These are phyloP conservation scores for Saturnia pavonia DNA, from an alignment of 2,888 invertebrate genomes.

Conservation along the genomic window DNA sequence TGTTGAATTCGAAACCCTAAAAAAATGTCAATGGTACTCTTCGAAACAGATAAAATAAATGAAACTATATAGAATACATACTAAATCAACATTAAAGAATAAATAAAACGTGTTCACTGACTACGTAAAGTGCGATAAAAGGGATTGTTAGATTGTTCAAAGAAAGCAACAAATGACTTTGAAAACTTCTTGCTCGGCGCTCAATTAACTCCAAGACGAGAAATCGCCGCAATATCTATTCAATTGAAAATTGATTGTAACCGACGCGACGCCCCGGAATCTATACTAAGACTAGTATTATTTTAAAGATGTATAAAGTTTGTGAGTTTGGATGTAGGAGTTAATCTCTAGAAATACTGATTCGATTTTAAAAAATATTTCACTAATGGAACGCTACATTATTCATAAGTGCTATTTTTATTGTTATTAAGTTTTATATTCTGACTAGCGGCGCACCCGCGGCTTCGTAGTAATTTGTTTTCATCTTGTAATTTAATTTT, in stretches of 20 bases:
- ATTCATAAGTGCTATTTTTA: no score
- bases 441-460: no score
- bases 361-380: no score
- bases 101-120: neutral
- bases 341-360: no score
- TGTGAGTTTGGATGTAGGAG: no score
- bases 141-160: conserved; percentile 3
- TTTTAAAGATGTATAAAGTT: no score
- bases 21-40: neutral
- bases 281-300: no score
- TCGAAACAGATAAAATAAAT: neutral
- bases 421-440: no score
- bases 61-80: neutral
- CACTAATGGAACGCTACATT: no score
- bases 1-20: no score
- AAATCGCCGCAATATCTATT: conserved; percentile 27
- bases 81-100: neutral
- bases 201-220: conserved; percentile 11
- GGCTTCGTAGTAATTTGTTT: no score
- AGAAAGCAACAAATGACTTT: conserved; percentile 7
- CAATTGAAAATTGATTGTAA: conserved; percentile 53
- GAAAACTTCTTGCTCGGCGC: conserved; percentile 2
- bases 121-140: neutral
- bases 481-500: no score
- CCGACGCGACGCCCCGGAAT: conserved; percentile 32